phyloP scores from a whole-genome alignment of 2,888 invertebrate species.

The Hemaris fuciformis region DNA sequence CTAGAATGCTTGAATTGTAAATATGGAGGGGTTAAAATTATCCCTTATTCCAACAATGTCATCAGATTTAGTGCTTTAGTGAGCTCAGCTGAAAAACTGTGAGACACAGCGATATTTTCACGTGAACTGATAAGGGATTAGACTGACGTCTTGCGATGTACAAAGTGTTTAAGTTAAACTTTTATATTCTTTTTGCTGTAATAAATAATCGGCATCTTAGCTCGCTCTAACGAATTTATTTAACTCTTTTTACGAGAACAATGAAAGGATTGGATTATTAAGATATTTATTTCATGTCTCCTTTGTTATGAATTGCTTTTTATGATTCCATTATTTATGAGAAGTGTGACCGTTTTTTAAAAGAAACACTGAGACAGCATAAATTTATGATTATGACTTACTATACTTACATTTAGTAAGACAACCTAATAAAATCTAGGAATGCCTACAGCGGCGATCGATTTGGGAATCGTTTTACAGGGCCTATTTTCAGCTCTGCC shows the following conservation, averaged over 20 bases:
- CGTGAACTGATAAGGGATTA: slow-evolving; percentile 18
- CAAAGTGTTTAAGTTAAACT: slow-evolving; percentile 8
- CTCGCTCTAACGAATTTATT: not conserved
- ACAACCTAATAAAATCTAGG: too few relatives aligned
- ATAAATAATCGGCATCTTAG: slow-evolving; percentile 5
- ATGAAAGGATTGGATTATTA: not conserved
- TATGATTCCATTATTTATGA: not conserved
- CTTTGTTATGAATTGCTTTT: not conserved
- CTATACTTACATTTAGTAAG: too few relatives aligned
- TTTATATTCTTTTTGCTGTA: slow-evolving; percentile 9
- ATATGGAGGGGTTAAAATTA: slow-evolving; percentile 22
- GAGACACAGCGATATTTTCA: slow-evolving; percentile 23
- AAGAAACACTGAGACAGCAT: too few relatives aligned
- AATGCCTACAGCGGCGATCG: too few relatives aligned
- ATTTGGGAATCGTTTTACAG: too few relatives aligned
- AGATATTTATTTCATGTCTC: not conserved
- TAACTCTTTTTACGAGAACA: slow-evolving; percentile 6
- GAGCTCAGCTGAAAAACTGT: slow-evolving; percentile 21
- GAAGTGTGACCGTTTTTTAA: not conserved
- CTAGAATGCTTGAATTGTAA: slow-evolving; percentile 18
- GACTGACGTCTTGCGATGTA: slow-evolving; percentile 3
- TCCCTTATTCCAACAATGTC: slow-evolving; percentile 16
- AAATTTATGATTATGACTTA: too few relatives aligned
- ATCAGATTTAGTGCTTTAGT: slow-evolving; percentile 17
- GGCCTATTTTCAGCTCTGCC: too few relatives aligned